Percentiles rank a stretch among this genome's conserved stretches.
These are phyloP conservation scores for Drosophila eugracilis DNA, from an alignment of 1,140 invertebrate species.

Conservation along the genomic window DNA sequence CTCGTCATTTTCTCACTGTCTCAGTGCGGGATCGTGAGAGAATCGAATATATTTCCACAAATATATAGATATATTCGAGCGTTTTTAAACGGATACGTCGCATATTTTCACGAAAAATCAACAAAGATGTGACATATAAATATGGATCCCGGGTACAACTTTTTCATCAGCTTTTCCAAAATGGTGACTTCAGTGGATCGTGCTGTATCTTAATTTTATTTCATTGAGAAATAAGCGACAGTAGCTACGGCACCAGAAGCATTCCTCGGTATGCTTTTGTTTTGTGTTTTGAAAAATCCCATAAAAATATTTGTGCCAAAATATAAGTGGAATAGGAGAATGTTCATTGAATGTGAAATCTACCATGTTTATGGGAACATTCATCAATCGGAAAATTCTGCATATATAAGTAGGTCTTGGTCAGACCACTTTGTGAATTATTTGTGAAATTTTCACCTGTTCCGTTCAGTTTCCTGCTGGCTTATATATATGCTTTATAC, in stretches of 20 bases:
- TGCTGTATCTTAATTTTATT: conserved; percentile 41
- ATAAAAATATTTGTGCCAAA: conserved; percentile 60
- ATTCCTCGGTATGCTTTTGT: conserved; percentile 19
- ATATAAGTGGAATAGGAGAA: conserved; percentile 2
- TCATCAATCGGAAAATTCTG: conserved; percentile 42
- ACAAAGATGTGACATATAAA: conserved; percentile 56
- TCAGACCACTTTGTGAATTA: conserved; percentile 23
- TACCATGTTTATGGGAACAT: conserved; percentile 38
- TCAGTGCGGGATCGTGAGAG: conserved; percentile 48
- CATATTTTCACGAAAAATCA: conserved; percentile 69
- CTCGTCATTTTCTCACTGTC: conserved; percentile 4
- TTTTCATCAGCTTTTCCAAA: conserved; percentile 39
- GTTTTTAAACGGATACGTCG: conserved; percentile 55
- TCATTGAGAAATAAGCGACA: conserved; percentile 70
- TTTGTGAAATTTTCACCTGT: conserved; percentile 62
- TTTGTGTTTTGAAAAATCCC: conserved; percentile 59
- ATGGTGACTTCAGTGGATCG: conserved; percentile 5
- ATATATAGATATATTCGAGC: conserved; percentile 25
- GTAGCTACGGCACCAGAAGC: conserved; percentile 6
- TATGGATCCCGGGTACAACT: conserved; percentile 33
- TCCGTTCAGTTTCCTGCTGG: conserved; percentile 53
- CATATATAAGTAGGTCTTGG: conserved; percentile 27
- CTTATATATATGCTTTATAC: neutral
- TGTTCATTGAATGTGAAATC: conserved; percentile 23
- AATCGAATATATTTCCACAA: conserved; percentile 18